Base-by-base conservation (phyloP, 2,888 invertebrate genomes). In the Synanthedon myopaeformis region DNA sequence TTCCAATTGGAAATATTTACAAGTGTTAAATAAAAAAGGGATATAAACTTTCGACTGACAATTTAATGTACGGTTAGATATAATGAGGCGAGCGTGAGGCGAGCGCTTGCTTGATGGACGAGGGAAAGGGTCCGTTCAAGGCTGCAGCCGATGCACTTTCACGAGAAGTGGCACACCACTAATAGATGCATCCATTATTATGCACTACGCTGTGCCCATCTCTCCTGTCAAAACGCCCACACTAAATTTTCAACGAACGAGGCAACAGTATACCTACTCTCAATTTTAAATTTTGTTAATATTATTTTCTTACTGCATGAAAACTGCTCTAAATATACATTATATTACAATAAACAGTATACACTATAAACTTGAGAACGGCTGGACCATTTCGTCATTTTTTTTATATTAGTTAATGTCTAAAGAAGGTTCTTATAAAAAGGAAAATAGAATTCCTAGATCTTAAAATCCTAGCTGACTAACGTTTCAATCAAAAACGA, bases 111-210 rank as follows among this genome's bases (percentile, higher is more conserved):
- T 75, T 86, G 83, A 86, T 84, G 79, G 80, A 87, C 83, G 84
- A 85, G 85, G 84, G 86, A 87, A 86, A 86, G 86, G 82, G 71
- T 71, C 70, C 60, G 67, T 59, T 79, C 84, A 84, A 86, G 85
- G 85, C 66, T 83, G 78, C 72, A 74, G 70, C 64, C 74, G 72
- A 71, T 85, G 85, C 83, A 86, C 87, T 86, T 86, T 85, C 86
- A 74, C 82, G 74, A 78, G 73, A 79, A 79, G 78, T 77, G 71
- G 74, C 79, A 76, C 74, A 73, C 71, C 70, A 69, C 73, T 76
- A 76, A 80, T 74, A 59, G 64, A 65, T 69, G 80, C 81, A 80
- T 82, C 76, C 75, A 80, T 81, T 82, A 82, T 74, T 82, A 82
- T 74, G 74, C 76, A 72, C 65, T 60, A 68, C 64, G 64, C 66